Evolutionary conservation across 2,888 invertebrate species (phyloP).

Genomic region (Macrostomum cliftonense): DNA sequence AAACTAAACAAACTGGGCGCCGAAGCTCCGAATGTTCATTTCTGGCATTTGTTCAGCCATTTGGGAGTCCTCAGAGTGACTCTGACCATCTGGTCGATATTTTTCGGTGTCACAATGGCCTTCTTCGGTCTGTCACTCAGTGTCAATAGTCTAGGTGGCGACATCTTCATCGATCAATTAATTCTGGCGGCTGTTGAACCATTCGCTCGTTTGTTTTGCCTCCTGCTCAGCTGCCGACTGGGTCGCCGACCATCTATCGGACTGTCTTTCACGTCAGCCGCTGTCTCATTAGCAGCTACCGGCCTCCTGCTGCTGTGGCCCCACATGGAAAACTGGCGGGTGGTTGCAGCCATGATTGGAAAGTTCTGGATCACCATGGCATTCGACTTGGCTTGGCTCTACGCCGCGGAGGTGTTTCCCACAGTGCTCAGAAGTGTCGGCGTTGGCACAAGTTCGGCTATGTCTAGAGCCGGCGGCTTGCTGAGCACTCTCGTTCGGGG

Average conservation of each 20-base stretch:
- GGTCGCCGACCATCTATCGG: not conserved
- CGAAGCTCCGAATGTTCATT: too few relatives aligned
- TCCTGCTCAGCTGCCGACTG: not conserved
- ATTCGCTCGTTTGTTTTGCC: not conserved
- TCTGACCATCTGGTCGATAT: too few relatives aligned
- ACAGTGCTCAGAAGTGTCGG: conserved; percentile 4
- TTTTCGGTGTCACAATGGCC: too few relatives aligned
- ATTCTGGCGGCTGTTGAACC: too few relatives aligned
- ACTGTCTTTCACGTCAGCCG: not conserved
- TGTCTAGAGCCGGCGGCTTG: conserved; percentile 1
- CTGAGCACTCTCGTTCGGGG: not conserved
- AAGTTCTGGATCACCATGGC: conserved; percentile 1
- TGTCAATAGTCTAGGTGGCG: too few relatives aligned
- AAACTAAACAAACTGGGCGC: not conserved
- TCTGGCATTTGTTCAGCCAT: too few relatives aligned
- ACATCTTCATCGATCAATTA: too few relatives aligned
- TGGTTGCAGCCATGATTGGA: conserved; percentile 1
- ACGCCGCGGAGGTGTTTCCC: conserved; percentile 3
- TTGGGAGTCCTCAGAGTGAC: too few relatives aligned
- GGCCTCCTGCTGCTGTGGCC: not conserved
- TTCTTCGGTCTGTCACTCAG: too few relatives aligned
- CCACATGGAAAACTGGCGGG: not conserved
- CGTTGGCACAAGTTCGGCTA: conserved; percentile 2
- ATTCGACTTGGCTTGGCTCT: conserved; percentile 3
- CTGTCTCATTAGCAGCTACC: not conserved